A percentile compares a stretch with the other conserved stretches of the same genome.
Conservation (phyloP, 1,140 invertebrate species). For the Coptotermes formosanus region DNA sequence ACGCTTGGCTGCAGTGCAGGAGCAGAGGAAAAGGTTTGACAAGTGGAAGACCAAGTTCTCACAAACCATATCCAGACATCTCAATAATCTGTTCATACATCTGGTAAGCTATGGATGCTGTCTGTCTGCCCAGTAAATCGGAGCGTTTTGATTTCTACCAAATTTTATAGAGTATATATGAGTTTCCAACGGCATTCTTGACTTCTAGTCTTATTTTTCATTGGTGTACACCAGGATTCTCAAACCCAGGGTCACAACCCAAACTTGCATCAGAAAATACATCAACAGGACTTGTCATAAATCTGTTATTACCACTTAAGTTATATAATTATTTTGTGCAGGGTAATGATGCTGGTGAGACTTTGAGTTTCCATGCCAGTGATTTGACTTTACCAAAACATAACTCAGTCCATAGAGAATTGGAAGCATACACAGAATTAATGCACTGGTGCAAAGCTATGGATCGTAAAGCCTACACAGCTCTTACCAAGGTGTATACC, state of each 20-base stretch:
- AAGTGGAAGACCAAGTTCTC: constrained; percentile 85
- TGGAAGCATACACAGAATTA: constrained; percentile 80
- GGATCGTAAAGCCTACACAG: constrained; percentile 77
- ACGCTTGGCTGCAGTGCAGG: constrained; percentile 78
- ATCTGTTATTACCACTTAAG: not conserved
- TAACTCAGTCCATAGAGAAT: constrained; percentile 74
- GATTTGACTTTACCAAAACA: constrained; percentile 76
- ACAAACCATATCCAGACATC: constrained; percentile 74
- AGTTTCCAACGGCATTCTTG: no score
- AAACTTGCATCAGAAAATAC: no score
- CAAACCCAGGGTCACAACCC: no score
- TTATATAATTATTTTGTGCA: constrained; percentile 40
- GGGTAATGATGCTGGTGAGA: constrained; percentile 67
- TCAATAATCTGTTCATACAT: constrained; percentile 93
- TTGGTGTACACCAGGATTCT: no score
- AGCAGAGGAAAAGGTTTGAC: constrained; percentile 82
- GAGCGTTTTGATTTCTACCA: no score
- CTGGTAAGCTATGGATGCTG: constrained; percentile 50
- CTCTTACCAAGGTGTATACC: constrained; percentile 78
- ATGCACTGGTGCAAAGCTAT: constrained; percentile 88
- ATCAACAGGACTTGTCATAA: not conserved
- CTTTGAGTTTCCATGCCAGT: constrained; percentile 52
- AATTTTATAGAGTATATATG: no score
- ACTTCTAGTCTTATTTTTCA: no score
- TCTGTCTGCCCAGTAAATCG: no score